Evolutionary conservation across 2,888 invertebrate genomes (phyloP).

Genomic region (Philaethria dido): DNA sequence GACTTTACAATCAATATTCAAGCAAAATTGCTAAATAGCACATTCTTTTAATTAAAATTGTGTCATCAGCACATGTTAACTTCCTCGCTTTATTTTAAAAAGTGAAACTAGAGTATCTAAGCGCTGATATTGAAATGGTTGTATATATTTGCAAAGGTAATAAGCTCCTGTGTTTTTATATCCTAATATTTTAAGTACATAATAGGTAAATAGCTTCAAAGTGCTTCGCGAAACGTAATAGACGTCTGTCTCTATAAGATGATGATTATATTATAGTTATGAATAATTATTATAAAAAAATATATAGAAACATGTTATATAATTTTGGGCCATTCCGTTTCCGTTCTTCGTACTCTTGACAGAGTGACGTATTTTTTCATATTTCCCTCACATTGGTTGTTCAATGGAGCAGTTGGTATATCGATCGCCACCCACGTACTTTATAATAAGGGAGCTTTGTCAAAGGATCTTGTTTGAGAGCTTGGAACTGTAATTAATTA

Average conservation of each 20-base stretch:
- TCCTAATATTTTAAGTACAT: background rate
- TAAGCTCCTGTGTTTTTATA: background rate
- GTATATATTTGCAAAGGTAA: background rate
- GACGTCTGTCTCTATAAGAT: no score
- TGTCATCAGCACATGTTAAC: background rate
- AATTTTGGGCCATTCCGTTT: background rate
- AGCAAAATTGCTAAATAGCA: background rate
- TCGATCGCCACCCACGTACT: slow-evolving; percentile 18
- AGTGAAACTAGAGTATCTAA: background rate
- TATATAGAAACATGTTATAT: background rate
- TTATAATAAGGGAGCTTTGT: slow-evolving; percentile 13
- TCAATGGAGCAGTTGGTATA: slow-evolving; percentile 1
- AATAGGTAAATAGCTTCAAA: no score
- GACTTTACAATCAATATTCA: background rate
- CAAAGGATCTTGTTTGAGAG: slow-evolving; percentile 2
- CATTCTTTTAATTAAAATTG: slow-evolving; percentile 5
- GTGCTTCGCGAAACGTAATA: no score
- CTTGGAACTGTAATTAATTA: slow-evolving; percentile 3
- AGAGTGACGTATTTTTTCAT: slow-evolving; percentile 16
- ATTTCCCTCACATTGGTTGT: slow-evolving; percentile 6
- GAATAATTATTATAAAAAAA: background rate
- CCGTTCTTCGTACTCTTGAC: background rate
- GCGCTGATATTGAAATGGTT: background rate
- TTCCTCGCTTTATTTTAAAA: background rate
- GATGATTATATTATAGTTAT: no score